A percentile compares a stretch with the other conserved stretches of the same genome.
Conservation (phyloP, 2,888 invertebrate genomes). For the Cylindroiulus punctatus region DNA sequence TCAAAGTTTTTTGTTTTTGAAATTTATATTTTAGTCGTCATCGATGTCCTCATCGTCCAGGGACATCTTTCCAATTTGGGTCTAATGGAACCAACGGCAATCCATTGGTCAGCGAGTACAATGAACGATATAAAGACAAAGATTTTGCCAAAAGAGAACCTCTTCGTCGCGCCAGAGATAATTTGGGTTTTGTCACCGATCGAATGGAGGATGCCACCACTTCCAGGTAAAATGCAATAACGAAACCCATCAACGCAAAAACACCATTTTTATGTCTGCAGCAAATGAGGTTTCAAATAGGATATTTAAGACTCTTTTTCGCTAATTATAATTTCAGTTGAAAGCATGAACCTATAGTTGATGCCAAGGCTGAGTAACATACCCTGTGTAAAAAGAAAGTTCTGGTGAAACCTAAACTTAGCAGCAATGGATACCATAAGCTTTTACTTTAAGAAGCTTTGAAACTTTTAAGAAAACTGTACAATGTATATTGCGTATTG, state of each 20-base stretch:
- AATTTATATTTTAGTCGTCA: constrained; percentile 36
- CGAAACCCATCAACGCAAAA: neutral
- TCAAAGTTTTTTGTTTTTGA: neutral
- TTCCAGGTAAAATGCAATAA: constrained; percentile 30
- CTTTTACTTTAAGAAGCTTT: too few relatives aligned
- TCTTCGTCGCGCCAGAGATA: constrained; percentile 54
- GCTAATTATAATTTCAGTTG: neutral
- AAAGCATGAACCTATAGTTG: neutral
- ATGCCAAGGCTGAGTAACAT: neutral
- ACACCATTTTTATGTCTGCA: neutral
- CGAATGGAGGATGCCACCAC: constrained; percentile 55
- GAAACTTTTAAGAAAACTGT: too few relatives aligned
- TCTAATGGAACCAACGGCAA: constrained; percentile 35
- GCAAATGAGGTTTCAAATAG: neutral
- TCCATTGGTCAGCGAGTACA: constrained; percentile 31
- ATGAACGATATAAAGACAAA: constrained; percentile 54
- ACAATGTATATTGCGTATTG: too few relatives aligned
- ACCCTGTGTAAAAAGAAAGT: too few relatives aligned
- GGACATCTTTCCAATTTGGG: constrained; percentile 46
- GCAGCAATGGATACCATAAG: too few relatives aligned
- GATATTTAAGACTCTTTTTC: neutral
- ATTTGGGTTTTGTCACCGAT: constrained; percentile 48
- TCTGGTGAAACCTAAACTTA: too few relatives aligned
- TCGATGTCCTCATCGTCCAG: constrained; percentile 56
- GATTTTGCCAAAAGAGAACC: constrained; percentile 38